These are phyloP conservation scores for Hephaestus fuliginosus DNA, from an alignment of 2,797 vertebrate genomes.

Conservation along the genomic window DNA sequence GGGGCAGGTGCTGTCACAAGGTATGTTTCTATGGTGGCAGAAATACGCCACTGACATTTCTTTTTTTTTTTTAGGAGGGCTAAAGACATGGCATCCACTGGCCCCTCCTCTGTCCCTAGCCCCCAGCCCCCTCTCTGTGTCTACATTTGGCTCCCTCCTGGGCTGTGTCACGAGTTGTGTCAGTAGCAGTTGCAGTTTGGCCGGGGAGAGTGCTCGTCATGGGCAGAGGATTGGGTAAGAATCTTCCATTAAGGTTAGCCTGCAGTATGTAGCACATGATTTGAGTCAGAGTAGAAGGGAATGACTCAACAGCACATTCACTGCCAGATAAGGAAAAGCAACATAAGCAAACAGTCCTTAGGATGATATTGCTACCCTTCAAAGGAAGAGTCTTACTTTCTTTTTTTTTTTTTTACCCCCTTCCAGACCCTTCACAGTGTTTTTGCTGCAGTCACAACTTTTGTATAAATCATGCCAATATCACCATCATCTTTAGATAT, in stretches of 20 bases:
- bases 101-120: constrained; percentile 22
- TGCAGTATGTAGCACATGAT: constrained; percentile 76
- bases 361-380: constrained; percentile 40
- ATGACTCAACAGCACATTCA: constrained; percentile 67
- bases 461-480: neutral
- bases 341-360: constrained; percentile 32
- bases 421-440: neutral
- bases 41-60: constrained; percentile 53
- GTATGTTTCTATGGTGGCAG: constrained; percentile 76
- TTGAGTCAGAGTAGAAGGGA: constrained; percentile 66
- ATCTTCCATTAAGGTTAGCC: constrained; percentile 77
- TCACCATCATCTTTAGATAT: neutral
- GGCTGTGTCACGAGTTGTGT: constrained; percentile 78
- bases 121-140: constrained; percentile 36
- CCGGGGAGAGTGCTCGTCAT: constrained; percentile 58
- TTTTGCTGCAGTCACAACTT: neutral
- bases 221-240: constrained; percentile 62
- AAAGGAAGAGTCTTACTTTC: constrained; percentile 29
- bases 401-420: neutral
- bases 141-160: constrained; percentile 76
- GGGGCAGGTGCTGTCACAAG: constrained; percentile 73
- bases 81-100: constrained; percentile 51
- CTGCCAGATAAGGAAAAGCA: constrained; percentile 63
- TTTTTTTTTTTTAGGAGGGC: constrained; percentile 60
- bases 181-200: constrained; percentile 70